Conservation (phyloP, 2,888 invertebrate genomes). For the Proisotoma minuta region DNA sequence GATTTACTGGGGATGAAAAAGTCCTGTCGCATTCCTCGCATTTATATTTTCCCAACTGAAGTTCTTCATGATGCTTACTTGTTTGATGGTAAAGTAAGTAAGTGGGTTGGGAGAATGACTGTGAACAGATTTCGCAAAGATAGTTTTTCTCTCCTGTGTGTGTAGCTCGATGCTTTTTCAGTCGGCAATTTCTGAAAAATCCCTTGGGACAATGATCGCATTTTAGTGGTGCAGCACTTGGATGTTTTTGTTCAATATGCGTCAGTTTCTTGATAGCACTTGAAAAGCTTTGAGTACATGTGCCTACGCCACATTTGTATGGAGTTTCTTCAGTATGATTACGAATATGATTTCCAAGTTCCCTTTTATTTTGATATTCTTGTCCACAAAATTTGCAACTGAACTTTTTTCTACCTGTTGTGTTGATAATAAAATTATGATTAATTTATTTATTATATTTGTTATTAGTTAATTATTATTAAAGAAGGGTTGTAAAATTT, state of each 20-base stretch:
- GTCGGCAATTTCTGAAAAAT: constrained; percentile 32
- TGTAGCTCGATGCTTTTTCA: constrained; percentile 15
- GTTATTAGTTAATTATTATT: too few species aligned
- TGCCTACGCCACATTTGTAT: constrained; percentile 23
- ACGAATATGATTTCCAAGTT: constrained; percentile 25
- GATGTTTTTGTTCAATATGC: constrained; percentile 34
- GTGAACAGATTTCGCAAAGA: constrained; percentile 37
- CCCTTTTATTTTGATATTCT: constrained; percentile 28
- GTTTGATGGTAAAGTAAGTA: constrained; percentile 40
- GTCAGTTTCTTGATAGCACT: constrained; percentile 31
- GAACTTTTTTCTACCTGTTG: too few species aligned
- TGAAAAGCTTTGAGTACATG: constrained; percentile 28
- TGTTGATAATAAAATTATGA: too few species aligned
- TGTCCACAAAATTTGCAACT: constrained; percentile 19
- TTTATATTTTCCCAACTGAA: constrained; percentile 35
- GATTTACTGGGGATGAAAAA: constrained; percentile 37
- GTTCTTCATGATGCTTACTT: constrained; percentile 34
- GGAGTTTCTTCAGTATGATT: constrained; percentile 33
- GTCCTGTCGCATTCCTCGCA: constrained; percentile 30
- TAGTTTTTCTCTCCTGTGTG: constrained; percentile 11
- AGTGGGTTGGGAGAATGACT: constrained; percentile 37
- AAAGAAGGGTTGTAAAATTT: too few species aligned
- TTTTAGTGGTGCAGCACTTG: constrained; percentile 28
- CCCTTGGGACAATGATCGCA: constrained; percentile 34
- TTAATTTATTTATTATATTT: too few species aligned